These are phyloP conservation scores for Tetranychus urticae DNA, from an alignment of 1,140 invertebrate genomes.

Conservation along the genomic window DNA sequence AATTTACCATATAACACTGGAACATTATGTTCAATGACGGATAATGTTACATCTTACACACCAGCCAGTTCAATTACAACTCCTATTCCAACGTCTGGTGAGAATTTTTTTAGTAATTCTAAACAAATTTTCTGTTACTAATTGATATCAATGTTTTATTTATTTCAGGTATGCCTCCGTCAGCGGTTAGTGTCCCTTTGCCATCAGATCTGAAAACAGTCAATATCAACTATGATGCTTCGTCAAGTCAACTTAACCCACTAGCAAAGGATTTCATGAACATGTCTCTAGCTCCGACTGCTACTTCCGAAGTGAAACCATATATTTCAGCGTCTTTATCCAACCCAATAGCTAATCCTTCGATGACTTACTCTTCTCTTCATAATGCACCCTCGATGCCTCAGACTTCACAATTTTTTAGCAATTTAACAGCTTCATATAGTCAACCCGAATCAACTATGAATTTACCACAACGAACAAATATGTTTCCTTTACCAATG, in stretches of 20 bases:
- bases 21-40: too few species aligned
- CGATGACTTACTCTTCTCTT: background rate
- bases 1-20: too few species aligned
- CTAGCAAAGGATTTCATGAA: too few species aligned
- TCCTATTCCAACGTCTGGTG: background rate
- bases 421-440: too few species aligned
- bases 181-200: slow-evolving; percentile 45
- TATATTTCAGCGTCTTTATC: too few species aligned
- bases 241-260: background rate
- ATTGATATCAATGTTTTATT: background rate
- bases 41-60: background rate
- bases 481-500: too few species aligned
- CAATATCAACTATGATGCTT: background rate
- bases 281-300: too few species aligned
- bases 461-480: too few species aligned
- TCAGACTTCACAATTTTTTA: too few species aligned
- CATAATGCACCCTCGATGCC: background rate
- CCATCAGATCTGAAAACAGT: slow-evolving; percentile 5
- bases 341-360: too few species aligned
- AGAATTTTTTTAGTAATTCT: slow-evolving; percentile 20
- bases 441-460: too few species aligned
- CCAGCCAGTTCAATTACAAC: background rate
- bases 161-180: slow-evolving; percentile 45
- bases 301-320: too few species aligned
- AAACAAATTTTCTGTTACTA: slow-evolving; percentile 24